Evolutionary conservation across 2,113 vertebrate species (phyloP).

Genomic region (Forbesichthys agassizii): DNA sequence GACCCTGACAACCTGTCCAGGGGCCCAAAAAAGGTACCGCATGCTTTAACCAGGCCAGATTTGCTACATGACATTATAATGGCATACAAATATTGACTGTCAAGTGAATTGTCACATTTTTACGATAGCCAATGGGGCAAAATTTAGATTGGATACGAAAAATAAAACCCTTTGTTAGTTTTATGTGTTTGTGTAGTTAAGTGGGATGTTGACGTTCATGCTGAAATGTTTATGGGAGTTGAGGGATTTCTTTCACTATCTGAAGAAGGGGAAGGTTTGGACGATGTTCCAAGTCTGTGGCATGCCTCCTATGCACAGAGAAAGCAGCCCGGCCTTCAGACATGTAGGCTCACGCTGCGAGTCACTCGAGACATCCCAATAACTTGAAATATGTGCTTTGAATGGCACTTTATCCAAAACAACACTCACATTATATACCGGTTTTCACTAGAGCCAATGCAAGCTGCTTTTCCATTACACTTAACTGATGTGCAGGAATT

Average conservation of each 20-base stretch:
- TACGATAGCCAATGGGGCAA: too few relatives aligned
- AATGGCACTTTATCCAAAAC: background rate
- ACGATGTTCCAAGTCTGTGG: constrained; percentile 28
- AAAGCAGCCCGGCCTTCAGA: constrained; percentile 15
- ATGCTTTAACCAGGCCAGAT: background rate
- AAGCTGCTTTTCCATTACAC: constrained; percentile 27
- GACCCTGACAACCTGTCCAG: constrained; percentile 87
- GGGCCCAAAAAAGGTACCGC: constrained; percentile 85
- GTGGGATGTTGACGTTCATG: constrained; percentile 29
- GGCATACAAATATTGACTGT: background rate
- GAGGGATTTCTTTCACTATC: constrained; percentile 10
- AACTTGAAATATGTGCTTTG: constrained; percentile 20
- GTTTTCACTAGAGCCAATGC: constrained; percentile 39
- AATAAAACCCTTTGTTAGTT: background rate
- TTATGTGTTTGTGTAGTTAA: constrained; percentile 2
- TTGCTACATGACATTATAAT: background rate
- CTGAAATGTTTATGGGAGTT: constrained; percentile 28
- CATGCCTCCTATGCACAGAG: background rate
- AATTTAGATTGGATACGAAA: background rate
- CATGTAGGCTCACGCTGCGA: constrained; percentile 26
- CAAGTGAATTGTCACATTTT: too few relatives aligned
- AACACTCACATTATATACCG: constrained; percentile 30
- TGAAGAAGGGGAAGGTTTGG: constrained; percentile 17
- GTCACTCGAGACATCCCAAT: constrained; percentile 28
- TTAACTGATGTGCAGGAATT: constrained; percentile 19